Base-by-base conservation (phyloP, 2,888 invertebrate species). In the Trilocha varians region DNA sequence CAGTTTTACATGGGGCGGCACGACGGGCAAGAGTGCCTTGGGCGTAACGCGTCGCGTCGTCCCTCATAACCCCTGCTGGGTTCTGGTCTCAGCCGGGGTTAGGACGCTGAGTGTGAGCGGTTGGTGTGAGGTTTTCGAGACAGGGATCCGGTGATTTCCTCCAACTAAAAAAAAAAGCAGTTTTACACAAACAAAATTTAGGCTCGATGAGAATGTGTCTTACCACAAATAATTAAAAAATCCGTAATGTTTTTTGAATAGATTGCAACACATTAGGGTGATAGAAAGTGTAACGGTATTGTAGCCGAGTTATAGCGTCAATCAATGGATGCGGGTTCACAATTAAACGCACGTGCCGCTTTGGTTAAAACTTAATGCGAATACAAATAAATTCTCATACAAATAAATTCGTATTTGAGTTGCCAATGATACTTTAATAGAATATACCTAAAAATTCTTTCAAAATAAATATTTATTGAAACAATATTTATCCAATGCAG, bases 291-390 rank as follows among this genome's bases (percentile, higher is more conserved):
- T 76, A 78, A 75, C 78, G 72, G 78, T 69, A 75, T 68, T 68
- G 67, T 69, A 54, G 49, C 57, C 52, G 60, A 67, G 66, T 66
- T 70, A 59, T 57, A 61, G 53, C 67, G 74, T 74, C 78, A 84
- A 83, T 82, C 79, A 79, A 67, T 65, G 55, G 62, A 85, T 85
- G 84, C 84, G 83, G 84, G 84, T 57, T 44, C 67, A 70, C 78
- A 82, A 85, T 82, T 78, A 73, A 65, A 50, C 57, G 66, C 84
- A 85, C 84, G 84, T 75, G 85, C 70, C 83, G 63, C 44, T 48
- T 50, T 66, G 68, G 65, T 73, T 71, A 71, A 48, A 57, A 62
- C 59, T 59, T 59, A 66, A 70, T 71, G 70, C 70, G 68, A 75
- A 75, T 64, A 70, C 65, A 71, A 76, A 78, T 78, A 79, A 73